Evolutionary conservation across 2,888 invertebrate genomes (phyloP), one percentile per base, ranked within the genome.

Genomic region (Agrochola lota): DNA sequence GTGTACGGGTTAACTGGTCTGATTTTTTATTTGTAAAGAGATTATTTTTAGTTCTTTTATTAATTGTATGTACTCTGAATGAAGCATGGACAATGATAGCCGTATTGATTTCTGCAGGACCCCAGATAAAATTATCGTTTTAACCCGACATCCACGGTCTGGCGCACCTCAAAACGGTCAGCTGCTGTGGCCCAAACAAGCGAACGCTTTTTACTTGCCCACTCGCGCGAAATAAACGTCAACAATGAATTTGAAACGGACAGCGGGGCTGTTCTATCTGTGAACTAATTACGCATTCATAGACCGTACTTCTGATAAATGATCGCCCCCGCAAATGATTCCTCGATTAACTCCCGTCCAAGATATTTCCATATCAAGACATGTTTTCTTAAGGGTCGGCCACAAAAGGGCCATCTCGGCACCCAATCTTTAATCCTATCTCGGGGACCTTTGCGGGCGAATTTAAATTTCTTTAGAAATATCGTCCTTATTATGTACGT

Each of bases 381-480:
- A 96, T 96, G 96, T 96, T 96, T 96, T 96, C 96, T 96, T 96
- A 96, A 96, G 96, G 96, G 96, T 95, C 95, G 94, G 88, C 96
- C 95, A 96, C 96, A 96, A 96, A 95, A 96, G 96, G 96, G 95
- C 96, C 96, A 96, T 96, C 96, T 96, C 94, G 92, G 92, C 94
- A 93, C 95, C 96, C 96, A 96, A 96, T 96, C 96, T 96, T 96
- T 96, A 96, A 96, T 96, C 96, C 96, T 96, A 96, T 96, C 96
- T 96, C 93, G 96, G 88, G 93, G 95, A 96, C 96, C 96, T 96
- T 96, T 96, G 96, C 96, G 95, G 95, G 96, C 95, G 92, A 96
- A 96, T 96, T 96, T 96, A 96, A 96, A 96, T 96, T 96, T 96
- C 96, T 96, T 96, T 96, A 96, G 96, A 96, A 96, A 96, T 96